Conservation (phyloP, 1,140 invertebrate species). For the Diorhabda elongata region DNA sequence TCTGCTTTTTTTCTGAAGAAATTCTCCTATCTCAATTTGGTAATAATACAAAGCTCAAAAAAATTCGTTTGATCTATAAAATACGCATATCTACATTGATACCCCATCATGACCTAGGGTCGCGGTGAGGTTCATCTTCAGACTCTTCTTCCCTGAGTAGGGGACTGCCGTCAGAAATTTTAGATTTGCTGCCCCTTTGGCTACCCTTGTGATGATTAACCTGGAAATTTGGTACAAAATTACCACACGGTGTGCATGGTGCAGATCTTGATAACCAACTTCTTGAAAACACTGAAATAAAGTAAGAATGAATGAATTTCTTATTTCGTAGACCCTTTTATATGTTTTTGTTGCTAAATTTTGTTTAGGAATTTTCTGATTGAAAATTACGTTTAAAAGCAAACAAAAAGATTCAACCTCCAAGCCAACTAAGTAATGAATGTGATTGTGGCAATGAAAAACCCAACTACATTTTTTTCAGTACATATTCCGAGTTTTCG, state of each 20-base stretch:
- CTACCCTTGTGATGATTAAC: constrained; percentile 47
- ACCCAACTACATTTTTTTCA: no score
- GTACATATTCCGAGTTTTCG: no score
- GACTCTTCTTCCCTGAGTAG: constrained; percentile 46
- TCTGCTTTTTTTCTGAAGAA: neutral
- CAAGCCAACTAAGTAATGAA: no score
- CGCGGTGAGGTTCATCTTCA: constrained; percentile 47
- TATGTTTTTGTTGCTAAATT: no score
- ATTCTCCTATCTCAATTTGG: neutral
- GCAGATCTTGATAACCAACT: constrained; percentile 68
- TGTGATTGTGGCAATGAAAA: no score
- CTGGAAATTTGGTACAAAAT: constrained; percentile 52
- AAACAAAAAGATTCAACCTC: no score
- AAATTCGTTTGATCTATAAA: constrained; percentile 1
- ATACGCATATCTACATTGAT: neutral
- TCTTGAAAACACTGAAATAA: constrained; percentile 43
- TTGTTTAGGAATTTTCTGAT: no score
- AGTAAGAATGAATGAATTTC: no score
- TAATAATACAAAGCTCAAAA: neutral
- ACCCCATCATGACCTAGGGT: constrained; percentile 33
- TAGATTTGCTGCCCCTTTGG: constrained; percentile 51
- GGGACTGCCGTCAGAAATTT: constrained; percentile 57
- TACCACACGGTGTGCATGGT: constrained; percentile 67
- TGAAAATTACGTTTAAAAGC: no score
- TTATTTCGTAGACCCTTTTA: no score